Percentiles rank a stretch among this genome's conserved stretches.
phyloP scores from a whole-genome alignment of 2,113 vertebrate species.

The Dendropsophus ebraccatus region DNA sequence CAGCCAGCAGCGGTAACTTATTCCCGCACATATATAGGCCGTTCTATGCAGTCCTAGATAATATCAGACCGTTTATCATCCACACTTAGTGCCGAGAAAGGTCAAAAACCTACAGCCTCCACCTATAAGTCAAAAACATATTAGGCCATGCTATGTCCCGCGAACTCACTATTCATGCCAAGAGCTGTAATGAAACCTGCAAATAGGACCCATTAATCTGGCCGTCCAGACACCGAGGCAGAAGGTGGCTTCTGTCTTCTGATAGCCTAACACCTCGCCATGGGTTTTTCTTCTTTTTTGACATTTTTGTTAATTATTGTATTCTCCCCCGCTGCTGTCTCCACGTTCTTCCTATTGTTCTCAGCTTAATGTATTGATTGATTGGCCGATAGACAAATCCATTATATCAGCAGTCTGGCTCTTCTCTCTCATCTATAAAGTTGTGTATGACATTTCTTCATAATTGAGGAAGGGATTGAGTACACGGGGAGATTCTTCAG shows the following conservation, averaged over 20 bases:
- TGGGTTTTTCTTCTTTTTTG: background rate
- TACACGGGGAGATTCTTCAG: background rate
- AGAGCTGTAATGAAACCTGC: conserved; percentile 77
- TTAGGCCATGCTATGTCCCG: conserved; percentile 69
- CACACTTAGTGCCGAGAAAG: conserved; percentile 66
- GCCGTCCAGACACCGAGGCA: conserved; percentile 70
- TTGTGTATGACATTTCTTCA: background rate
- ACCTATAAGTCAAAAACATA: conserved; percentile 73
- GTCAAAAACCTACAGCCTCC: conserved; percentile 69
- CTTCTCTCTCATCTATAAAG: background rate
- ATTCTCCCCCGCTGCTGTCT: background rate
- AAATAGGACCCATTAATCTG: conserved; percentile 74
- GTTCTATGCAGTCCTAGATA: no score
- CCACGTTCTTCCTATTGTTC: background rate
- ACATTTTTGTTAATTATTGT: background rate
- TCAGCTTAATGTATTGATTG: background rate
- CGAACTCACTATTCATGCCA: conserved; percentile 77
- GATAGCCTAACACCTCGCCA: conserved; percentile 34
- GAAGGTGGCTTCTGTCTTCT: conserved; percentile 61
- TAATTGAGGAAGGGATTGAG: background rate
- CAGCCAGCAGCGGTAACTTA: no score
- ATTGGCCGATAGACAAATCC: background rate
- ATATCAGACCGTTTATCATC: conserved; percentile 56
- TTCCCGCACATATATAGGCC: no score
- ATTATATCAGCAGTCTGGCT: background rate